These are phyloP conservation scores for Podotricha telesiphe DNA, from an alignment of 2,888 invertebrate species.

Conservation along the genomic window DNA sequence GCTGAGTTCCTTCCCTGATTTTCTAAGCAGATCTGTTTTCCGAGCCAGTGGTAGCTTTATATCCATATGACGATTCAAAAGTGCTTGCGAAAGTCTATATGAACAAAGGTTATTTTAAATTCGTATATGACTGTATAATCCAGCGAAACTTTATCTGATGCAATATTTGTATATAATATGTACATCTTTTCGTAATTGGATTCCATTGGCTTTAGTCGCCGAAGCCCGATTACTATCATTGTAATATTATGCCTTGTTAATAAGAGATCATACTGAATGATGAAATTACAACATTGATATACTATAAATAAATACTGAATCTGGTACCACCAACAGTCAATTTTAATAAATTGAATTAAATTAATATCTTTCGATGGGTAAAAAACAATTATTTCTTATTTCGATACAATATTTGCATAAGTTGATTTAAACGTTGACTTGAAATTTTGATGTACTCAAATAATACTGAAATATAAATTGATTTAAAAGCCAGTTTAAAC, in stretches of 20 bases:
- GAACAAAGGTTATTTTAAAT: too few relatives aligned
- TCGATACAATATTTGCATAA: slow-evolving; percentile 2
- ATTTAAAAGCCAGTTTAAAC: background rate
- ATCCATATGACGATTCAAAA: too few relatives aligned
- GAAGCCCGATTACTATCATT: background rate
- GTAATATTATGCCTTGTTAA: background rate
- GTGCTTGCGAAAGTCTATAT: too few relatives aligned
- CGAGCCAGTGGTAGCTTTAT: too few relatives aligned
- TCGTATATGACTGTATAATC: too few relatives aligned
- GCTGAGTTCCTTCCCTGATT: too few relatives aligned
- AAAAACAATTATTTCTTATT: too few relatives aligned
- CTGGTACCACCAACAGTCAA: background rate
- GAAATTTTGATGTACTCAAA: background rate
- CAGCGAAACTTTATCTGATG: background rate
- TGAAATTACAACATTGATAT: background rate
- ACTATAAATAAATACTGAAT: background rate
- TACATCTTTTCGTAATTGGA: background rate
- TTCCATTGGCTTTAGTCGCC: background rate
- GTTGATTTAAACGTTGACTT: background rate
- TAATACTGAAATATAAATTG: background rate
- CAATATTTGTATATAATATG: background rate
- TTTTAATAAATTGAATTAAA: background rate
- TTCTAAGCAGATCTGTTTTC: too few relatives aligned
- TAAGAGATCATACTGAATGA: background rate
- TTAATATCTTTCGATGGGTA: background rate